These are phyloP conservation scores for Forbesichthys papilliferus DNA, from an alignment of 2,113 vertebrate species.

Conservation along the genomic window DNA sequence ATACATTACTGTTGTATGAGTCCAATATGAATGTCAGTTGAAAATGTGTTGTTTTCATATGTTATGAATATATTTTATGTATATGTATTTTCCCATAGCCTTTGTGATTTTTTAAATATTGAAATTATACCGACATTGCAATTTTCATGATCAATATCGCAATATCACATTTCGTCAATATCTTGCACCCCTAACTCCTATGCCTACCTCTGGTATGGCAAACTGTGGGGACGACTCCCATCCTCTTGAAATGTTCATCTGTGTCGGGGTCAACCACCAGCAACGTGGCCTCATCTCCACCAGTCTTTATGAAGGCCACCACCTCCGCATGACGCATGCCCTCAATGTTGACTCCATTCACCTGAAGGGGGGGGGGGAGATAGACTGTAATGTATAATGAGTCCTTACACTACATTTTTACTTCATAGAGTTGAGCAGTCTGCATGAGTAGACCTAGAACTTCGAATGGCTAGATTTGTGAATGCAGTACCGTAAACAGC, in stretches of 20 bases:
- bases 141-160: too few relatives aligned
- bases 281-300: constrained; percentile 83
- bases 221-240: constrained; percentile 80
- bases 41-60: too few relatives aligned
- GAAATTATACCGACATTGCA: too few relatives aligned
- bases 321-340: constrained; percentile 90
- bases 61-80: too few relatives aligned
- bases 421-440: too few relatives aligned
- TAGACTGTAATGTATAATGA: background rate
- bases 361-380: constrained; percentile 68
- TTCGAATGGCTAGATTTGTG: background rate
- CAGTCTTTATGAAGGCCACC: constrained; percentile 89
- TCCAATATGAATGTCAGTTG: too few relatives aligned
- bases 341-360: constrained; percentile 92
- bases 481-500: constrained; percentile 6
- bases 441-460: background rate
- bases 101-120: too few relatives aligned
- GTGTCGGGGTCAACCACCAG: constrained; percentile 92
- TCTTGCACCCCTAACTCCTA: background rate
- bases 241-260: constrained; percentile 89
- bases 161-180: too few relatives aligned
- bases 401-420: too few relatives aligned
- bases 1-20: too few relatives aligned
- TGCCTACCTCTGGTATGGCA: constrained; percentile 84
- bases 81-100: too few relatives aligned